phyloP scores from a whole-genome alignment of 2,797 vertebrate species.

The Sebastes paucispinis region DNA sequence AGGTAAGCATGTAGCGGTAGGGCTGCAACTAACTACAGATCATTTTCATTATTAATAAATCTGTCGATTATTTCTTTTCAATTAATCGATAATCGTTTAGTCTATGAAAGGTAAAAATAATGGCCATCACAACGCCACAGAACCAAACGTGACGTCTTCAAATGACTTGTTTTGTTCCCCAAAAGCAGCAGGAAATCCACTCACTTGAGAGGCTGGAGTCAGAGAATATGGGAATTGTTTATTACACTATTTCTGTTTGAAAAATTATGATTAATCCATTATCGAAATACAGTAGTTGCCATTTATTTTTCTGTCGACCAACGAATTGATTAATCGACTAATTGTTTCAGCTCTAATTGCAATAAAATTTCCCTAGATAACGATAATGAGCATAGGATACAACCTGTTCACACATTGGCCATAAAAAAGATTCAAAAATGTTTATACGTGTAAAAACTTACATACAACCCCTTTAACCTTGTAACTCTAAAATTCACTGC shows the following conservation, averaged over 20 bases:
- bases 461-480: no score
- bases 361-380: not conserved
- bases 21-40: not conserved
- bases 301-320: not conserved
- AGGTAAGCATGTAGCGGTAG: fast-evolving
- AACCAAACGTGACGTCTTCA: not conserved
- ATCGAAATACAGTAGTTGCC: not conserved
- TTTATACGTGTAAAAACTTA: no score
- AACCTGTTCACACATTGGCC: no score
- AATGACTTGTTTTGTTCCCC: not conserved
- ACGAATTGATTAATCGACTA: not conserved
- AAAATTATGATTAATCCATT: not conserved
- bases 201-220: fast-evolving
- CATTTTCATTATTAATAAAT: not conserved
- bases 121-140: not conserved
- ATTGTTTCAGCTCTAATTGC: no score
- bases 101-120: not conserved
- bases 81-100: no score
- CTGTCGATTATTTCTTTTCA: not conserved
- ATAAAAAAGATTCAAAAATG: no score
- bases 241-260: not conserved
- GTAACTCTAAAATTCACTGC: not conserved
- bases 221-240: not conserved
- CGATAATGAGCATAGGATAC: not conserved
- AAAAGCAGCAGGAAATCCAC: not conserved